A percentile compares a stretch with the other conserved stretches of the same genome.
Evolutionary conservation across 1,140 invertebrate genomes (phyloP).

Genomic region (Drosophila littoralis): DNA sequence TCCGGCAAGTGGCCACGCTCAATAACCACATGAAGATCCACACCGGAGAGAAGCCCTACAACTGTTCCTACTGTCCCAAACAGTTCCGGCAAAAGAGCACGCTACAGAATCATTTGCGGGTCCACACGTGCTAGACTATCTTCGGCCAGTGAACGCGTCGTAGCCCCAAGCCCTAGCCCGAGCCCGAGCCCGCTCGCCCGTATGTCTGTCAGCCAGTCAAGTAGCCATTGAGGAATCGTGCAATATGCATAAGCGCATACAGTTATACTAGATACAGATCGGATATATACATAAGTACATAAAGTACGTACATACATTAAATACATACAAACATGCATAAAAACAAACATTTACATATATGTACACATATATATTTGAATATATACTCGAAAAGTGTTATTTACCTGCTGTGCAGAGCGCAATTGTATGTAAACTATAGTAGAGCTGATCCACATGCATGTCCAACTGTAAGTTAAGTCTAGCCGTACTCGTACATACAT

Average conservation of each 20-base stretch:
- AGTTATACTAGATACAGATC: slow-evolving; percentile 40
- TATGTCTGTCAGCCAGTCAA: slow-evolving; percentile 34
- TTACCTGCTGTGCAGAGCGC: slow-evolving; percentile 84
- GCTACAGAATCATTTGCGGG: slow-evolving; percentile 81
- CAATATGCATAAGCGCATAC: slow-evolving; percentile 65
- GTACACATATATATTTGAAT: slow-evolving; percentile 64
- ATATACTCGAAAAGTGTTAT: slow-evolving; percentile 82
- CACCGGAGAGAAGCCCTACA: slow-evolving; percentile 84
- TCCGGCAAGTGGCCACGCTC: slow-evolving; percentile 82
- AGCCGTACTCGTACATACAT: slow-evolving; percentile 54
- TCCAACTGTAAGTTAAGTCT: slow-evolving; percentile 80
- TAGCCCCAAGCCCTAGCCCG: slow-evolving; percentile 20
- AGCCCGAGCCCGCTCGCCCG: slow-evolving; percentile 13
- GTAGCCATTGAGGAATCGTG: slow-evolving; percentile 76
- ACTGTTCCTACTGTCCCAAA: slow-evolving; percentile 83
- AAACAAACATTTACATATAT: slow-evolving; percentile 18
- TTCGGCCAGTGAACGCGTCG: slow-evolving; percentile 5
- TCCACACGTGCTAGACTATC: slow-evolving; percentile 74
- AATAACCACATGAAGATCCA: slow-evolving; percentile 84
- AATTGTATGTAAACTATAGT: slow-evolving; percentile 78
- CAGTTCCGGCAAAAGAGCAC: slow-evolving; percentile 84
- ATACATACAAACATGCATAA: slow-evolving; percentile 29
- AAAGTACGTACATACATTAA: slow-evolving; percentile 16
- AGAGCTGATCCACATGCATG: slow-evolving; percentile 81
- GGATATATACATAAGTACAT: slow-evolving; percentile 33